phyloP scores from a whole-genome alignment of 2,113 vertebrate species.

The Hyperopisus bebe region DNA sequence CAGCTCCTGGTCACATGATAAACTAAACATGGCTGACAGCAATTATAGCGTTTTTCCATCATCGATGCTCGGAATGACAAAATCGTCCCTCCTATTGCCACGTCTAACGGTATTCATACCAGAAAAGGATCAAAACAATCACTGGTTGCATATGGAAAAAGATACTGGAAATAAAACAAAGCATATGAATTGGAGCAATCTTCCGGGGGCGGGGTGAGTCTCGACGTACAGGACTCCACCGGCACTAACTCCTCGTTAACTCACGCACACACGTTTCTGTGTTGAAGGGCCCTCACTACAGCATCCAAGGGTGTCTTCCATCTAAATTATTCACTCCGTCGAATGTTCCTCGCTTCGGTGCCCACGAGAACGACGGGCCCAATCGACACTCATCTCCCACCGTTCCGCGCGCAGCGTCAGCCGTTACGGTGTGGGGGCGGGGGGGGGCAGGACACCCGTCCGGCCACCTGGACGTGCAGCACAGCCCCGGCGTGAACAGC shows the following conservation, averaged over 20 bases:
- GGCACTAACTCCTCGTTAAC: not conserved
- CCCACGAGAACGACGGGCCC: not conserved
- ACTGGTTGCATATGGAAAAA: not conserved
- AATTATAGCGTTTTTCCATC: slow-evolving; percentile 31
- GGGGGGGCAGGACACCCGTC: not conserved
- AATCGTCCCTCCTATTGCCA: not conserved
- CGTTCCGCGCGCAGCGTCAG: too few species aligned
- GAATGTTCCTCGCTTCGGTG: slow-evolving; percentile 15
- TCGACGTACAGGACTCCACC: not conserved
- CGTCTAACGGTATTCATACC: too few species aligned
- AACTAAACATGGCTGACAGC: slow-evolving; percentile 31
- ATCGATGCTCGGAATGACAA: not conserved
- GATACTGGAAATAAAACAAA: not conserved
- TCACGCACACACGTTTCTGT: not conserved
- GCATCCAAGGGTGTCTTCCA: not conserved
- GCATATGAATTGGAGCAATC: not conserved
- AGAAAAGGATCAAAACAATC: not conserved
- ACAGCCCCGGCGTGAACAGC: not conserved
- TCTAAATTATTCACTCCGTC: slow-evolving; percentile 28
- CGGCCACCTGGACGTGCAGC: not conserved
- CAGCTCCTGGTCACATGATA: slow-evolving; percentile 13
- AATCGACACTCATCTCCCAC: not conserved
- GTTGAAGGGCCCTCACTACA: not conserved
- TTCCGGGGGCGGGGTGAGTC: not conserved
- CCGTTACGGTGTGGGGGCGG: not conserved